phyloP scores from a whole-genome alignment of 2,888 invertebrate species.

The Neoscelio sp. region DNA sequence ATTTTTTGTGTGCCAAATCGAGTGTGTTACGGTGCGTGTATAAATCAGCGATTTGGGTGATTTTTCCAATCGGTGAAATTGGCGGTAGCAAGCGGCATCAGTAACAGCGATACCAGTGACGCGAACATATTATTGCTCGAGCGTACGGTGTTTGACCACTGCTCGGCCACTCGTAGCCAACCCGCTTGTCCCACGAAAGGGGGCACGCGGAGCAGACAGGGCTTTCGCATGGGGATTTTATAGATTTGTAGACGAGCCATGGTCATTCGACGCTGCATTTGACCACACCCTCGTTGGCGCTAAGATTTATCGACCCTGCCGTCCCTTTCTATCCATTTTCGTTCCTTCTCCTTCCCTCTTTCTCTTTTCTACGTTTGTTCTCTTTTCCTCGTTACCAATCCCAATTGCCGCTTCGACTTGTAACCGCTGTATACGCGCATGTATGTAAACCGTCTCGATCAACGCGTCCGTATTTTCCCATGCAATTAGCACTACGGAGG shows the following conservation, averaged over 20 bases:
- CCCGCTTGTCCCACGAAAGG: conserved; percentile 71
- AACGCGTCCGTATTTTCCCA: conserved; percentile 59
- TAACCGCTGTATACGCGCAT: conserved; percentile 74
- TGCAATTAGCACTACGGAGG: conserved; percentile 61
- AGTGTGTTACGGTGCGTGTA: conserved; percentile 56
- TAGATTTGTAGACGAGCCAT: conserved; percentile 78
- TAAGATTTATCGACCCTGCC: conserved; percentile 79
- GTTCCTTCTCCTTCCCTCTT: conserved; percentile 47
- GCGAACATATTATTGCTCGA: conserved; percentile 78
- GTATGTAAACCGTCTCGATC: conserved; percentile 59
- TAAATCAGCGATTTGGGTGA: conserved; percentile 66
- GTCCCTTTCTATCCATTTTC: conserved; percentile 59
- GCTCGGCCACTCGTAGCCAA: conserved; percentile 71
- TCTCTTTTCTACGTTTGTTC: conserved; percentile 58
- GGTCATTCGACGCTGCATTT: conserved; percentile 78
- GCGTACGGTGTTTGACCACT: conserved; percentile 76
- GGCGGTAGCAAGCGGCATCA: conserved; percentile 59
- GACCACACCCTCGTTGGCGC: conserved; percentile 82
- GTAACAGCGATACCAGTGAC: conserved; percentile 78
- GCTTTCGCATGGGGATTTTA: conserved; percentile 71
- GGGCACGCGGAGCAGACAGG: conserved; percentile 31
- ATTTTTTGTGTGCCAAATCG: conserved; percentile 58
- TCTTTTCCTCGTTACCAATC: conserved; percentile 80
- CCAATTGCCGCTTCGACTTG: conserved; percentile 78
- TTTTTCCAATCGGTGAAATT: conserved; percentile 62